These are phyloP conservation scores for Myripristis jacobus DNA, from an alignment of 2,797 vertebrate genomes.

Conservation along the genomic window DNA sequence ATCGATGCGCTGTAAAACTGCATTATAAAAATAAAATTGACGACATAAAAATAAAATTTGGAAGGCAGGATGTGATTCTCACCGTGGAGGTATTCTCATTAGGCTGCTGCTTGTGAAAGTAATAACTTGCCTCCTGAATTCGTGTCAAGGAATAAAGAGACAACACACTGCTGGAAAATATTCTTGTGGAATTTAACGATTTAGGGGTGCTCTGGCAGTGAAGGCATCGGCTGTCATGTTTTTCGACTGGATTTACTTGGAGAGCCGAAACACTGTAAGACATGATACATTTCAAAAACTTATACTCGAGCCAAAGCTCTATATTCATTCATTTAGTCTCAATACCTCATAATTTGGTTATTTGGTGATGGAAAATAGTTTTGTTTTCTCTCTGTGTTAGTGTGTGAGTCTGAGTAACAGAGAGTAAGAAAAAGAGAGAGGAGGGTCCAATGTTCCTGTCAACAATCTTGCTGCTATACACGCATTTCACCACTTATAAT, in stretches of 20 bases:
- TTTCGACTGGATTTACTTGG: not conserved
- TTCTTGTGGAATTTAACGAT: not conserved
- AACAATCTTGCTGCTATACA: too few species aligned
- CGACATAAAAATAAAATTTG: too few species aligned
- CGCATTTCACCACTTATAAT: too few species aligned
- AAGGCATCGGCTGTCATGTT: not conserved
- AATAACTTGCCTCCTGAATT: not conserved
- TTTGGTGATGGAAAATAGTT: too few species aligned
- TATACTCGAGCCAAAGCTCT: not conserved
- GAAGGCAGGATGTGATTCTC: not conserved
- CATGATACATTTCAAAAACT: not conserved
- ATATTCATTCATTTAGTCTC: not conserved
- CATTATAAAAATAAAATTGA: too few species aligned
- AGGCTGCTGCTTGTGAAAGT: not conserved
- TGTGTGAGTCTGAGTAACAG: too few species aligned
- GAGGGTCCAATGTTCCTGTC: too few species aligned
- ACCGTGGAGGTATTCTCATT: not conserved
- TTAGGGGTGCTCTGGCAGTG: not conserved
- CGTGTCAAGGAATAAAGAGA: slow-evolving; percentile 9
- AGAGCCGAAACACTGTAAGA: not conserved
- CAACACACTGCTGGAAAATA: not conserved
- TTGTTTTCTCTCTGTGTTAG: not conserved
- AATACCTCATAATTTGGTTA: not conserved
- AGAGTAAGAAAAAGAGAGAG: too few species aligned
- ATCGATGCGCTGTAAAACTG: too few species aligned